A percentile compares a stretch with the other conserved stretches of the same genome.
phyloP scores from a whole-genome alignment of 2,797 vertebrate genomes.

The Neosilurus hyrtlii region DNA sequence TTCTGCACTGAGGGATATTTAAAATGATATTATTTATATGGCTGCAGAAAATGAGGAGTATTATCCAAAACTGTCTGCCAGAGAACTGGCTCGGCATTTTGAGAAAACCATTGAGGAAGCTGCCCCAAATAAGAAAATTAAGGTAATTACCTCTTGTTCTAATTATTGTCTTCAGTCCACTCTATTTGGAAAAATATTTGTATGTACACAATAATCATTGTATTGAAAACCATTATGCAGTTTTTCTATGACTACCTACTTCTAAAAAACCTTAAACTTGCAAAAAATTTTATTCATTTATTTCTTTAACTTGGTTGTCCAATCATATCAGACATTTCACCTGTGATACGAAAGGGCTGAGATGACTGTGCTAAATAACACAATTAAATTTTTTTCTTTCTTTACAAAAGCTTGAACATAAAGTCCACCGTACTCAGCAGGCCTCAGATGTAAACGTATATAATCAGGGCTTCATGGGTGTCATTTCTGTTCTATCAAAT shows the following conservation, averaged over 20 bases:
- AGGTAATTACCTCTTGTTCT: conserved; percentile 71
- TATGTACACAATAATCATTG: conserved; percentile 7
- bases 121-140: conserved; percentile 79
- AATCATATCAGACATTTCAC: conserved; percentile 15
- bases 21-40: neutral
- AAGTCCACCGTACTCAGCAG: conserved; percentile 76
- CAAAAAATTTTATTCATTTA: neutral
- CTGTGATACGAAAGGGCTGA: conserved; percentile 15
- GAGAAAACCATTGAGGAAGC: conserved; percentile 85
- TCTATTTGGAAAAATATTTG: conserved; percentile 7
- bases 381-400: conserved; percentile 68
- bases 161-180: conserved; percentile 17
- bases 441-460: conserved; percentile 67
- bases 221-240: neutral
- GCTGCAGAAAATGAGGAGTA: conserved; percentile 76
- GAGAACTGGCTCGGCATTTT: conserved; percentile 88
- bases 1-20: neutral
- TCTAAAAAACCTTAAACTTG: neutral
- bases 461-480: conserved; percentile 67
- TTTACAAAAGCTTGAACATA: conserved; percentile 80
- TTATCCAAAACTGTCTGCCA: conserved; percentile 82
- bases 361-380: conserved; percentile 28
- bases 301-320: neutral
- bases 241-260: neutral
- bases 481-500: conserved; percentile 61